Conservation (phyloP, 2,888 invertebrate genomes). For the Orthosia cruda region DNA sequence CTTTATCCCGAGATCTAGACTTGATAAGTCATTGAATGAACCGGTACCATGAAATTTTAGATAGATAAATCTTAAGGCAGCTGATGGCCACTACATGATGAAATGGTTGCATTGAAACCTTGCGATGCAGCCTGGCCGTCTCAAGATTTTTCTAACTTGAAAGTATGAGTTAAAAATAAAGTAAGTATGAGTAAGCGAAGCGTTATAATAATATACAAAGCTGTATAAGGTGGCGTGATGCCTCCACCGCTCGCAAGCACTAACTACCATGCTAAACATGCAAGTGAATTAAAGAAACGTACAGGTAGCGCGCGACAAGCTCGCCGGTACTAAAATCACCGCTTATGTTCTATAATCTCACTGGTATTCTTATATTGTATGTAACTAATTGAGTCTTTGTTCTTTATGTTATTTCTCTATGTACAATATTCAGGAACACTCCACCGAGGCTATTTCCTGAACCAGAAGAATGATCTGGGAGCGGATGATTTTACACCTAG, state of each 20-base stretch:
- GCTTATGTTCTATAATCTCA: slow-evolving; percentile 91
- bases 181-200: slow-evolving; percentile 54
- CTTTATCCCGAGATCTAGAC: slow-evolving; percentile 23
- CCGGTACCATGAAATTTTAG: slow-evolving; percentile 9
- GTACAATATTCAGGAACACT: slow-evolving; percentile 89
- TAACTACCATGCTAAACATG: slow-evolving; percentile 70
- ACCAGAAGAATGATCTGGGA: slow-evolving; percentile 92
- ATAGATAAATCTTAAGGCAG: slow-evolving; percentile 25
- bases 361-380: slow-evolving; percentile 90
- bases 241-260: slow-evolving; percentile 57
- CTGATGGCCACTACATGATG: neutral
- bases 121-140: neutral
- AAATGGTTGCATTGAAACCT: neutral
- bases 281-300: slow-evolving; percentile 87
- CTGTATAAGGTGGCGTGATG: slow-evolving; percentile 28
- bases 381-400: slow-evolving; percentile 91
- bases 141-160: slow-evolving; percentile 28
- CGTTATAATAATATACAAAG: slow-evolving; percentile 48
- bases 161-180: slow-evolving; percentile 8
- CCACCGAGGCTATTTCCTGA: slow-evolving; percentile 90
- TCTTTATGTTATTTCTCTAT: slow-evolving; percentile 88
- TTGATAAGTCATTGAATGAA: slow-evolving; percentile 21
- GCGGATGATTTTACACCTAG: slow-evolving; percentile 92
- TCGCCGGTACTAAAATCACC: slow-evolving; percentile 91
- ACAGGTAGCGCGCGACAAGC: slow-evolving; percentile 88